phyloP scores from a whole-genome alignment of 2,888 invertebrate species.

The Dione juno region DNA sequence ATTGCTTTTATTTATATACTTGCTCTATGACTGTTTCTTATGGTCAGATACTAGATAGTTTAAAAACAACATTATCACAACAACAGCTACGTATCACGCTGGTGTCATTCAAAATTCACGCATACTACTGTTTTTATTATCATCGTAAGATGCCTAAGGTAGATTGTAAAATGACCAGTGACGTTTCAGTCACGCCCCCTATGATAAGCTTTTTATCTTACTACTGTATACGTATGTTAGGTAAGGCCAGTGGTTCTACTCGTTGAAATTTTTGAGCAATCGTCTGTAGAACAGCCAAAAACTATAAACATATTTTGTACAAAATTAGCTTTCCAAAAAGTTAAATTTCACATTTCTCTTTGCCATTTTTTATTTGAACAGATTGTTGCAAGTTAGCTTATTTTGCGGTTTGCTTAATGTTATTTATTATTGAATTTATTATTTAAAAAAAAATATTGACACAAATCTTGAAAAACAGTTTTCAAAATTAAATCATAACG shows the following conservation, averaged over 20 bases:
- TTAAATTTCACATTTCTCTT: background rate
- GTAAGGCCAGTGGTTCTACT: slow-evolving; percentile 16
- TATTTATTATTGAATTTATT: no score
- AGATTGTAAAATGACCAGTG: slow-evolving; percentile 21
- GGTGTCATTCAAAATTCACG: slow-evolving; percentile 23
- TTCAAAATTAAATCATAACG: background rate
- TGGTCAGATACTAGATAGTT: background rate
- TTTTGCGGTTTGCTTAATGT: background rate
- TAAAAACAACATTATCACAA: background rate
- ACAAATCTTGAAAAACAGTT: background rate
- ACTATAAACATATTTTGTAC: background rate
- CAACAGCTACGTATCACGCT: slow-evolving; percentile 19
- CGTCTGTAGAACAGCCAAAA: background rate
- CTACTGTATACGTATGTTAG: slow-evolving; percentile 10
- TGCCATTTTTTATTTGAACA: slow-evolving; percentile 3
- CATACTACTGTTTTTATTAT: slow-evolving; percentile 14
- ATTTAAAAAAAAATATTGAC: no score
- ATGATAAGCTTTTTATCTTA: slow-evolving; percentile 21
- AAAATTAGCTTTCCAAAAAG: background rate
- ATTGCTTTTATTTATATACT: background rate
- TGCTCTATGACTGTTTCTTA: background rate
- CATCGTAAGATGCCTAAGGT: slow-evolving; percentile 1
- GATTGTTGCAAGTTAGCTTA: background rate
- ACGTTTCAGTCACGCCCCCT: slow-evolving; percentile 29
- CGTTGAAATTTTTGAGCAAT: background rate